Base-by-base conservation (phyloP, 2,888 invertebrate genomes). In the Steinernema hermaphroditum region DNA sequence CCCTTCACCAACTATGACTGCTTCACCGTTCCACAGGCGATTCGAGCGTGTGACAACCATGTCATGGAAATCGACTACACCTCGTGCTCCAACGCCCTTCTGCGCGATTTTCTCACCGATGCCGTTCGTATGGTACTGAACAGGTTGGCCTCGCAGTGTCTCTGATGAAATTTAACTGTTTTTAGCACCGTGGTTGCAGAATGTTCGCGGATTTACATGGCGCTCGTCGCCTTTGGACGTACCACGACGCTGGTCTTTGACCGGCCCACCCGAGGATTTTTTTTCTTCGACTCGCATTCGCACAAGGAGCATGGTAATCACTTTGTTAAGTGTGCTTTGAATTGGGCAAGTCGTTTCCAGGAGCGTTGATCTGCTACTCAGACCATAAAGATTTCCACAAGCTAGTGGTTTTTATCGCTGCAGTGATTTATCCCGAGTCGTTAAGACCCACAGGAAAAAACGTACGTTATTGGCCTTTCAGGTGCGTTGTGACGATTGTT, bases 241-340 rank as follows among this genome's bases (percentile, higher is more conserved):
- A 73, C 73, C 0, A 68, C 71, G 22, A 46, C 71, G 2, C 68
- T 73, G n/a, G 71, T 73, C 37, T 70, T 43, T 8, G 73, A 73
- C 29, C 43, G 73, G 22, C 12, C 16, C n/a, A 68, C 70, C 12
- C 19, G 9, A 1, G n/a, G 50, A 12, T 27, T 71, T 29, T 62
- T 68, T 34, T 41, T 73, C 16, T 49, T 71, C 27, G 73, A 73
- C 54, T 70, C 70, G 37, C 73, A 73, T 32, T 68, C 71, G 44
- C 73, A 73, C 50, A 29, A 62, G 29, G 16, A 34, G 16, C 29
- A 29, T 32, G 62, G 62, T 62, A 34, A 62, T 2, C 2, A 19
- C 32, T 62, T 62, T 34, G 27, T 8, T 2, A 32, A 9, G 32
- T 24, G 27, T 24, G 27, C 54, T 6, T 46, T 16, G 8, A 49